phyloP scores from a whole-genome alignment of 92 coral and sea anemone genomes.

The Umimayanthus kanabou region DNA sequence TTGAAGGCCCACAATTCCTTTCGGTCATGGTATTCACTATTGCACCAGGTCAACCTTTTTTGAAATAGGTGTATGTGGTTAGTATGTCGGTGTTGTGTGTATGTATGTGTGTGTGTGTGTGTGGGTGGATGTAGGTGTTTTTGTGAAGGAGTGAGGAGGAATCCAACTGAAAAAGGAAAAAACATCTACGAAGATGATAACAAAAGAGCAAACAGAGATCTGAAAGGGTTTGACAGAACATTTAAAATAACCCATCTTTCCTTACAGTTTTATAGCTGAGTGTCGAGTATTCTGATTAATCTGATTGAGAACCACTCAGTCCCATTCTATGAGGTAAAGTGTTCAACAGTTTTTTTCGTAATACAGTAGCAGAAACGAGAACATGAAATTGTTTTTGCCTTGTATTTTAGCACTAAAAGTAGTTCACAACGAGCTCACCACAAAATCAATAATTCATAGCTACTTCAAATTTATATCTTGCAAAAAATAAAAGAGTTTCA shows the following conservation, averaged over 20 bases:
- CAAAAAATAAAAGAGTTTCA: neutral
- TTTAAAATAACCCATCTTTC: neutral
- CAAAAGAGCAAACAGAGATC: neutral
- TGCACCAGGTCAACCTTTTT: no score
- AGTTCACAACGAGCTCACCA: neutral
- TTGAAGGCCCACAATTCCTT: no score
- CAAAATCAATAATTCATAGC: neutral
- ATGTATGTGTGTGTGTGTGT: neutral
- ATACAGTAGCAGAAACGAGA: neutral
- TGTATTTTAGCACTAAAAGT: neutral
- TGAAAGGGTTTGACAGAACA: neutral
- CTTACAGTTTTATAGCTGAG: neutral
- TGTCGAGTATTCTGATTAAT: no score
- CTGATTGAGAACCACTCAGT: no score
- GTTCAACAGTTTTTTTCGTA: neutral
- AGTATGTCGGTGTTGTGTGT: no score
- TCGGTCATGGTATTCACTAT: no score
- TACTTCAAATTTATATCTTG: neutral
- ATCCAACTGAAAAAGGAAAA: neutral
- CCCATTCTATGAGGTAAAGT: neutral
- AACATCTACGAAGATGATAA: neutral
- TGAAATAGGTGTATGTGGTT: no score
- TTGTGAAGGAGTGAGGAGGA: neutral
- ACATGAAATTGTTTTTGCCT: neutral
- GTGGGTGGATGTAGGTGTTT: neutral